phyloP scores from a whole-genome alignment of 1,140 invertebrate species.

The Drosophila pandora region DNA sequence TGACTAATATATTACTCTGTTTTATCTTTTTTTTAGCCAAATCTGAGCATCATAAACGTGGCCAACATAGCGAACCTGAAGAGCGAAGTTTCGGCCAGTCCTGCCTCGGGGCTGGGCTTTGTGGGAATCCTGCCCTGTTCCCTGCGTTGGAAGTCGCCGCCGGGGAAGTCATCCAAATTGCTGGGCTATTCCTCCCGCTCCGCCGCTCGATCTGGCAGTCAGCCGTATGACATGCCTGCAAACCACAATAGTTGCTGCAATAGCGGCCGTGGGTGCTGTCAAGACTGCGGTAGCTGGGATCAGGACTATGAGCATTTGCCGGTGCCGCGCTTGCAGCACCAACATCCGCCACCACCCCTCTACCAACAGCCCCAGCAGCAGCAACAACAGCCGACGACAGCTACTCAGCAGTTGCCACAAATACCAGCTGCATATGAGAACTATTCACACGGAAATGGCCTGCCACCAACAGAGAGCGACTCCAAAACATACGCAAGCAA shows the following conservation, averaged over 20 bases:
- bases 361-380: slow-evolving; percentile 21
- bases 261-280: slow-evolving; percentile 28
- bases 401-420: slow-evolving; percentile 58
- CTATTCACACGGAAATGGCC: slow-evolving; percentile 16
- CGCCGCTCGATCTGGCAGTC: slow-evolving; percentile 17
- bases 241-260: slow-evolving; percentile 25
- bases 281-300: slow-evolving; percentile 50
- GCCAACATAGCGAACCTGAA: slow-evolving; percentile 55
- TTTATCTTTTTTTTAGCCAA: slow-evolving; percentile 19
- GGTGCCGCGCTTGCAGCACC: slow-evolving; percentile 53
- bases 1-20: no score
- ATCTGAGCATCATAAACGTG: background rate
- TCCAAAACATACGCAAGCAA: slow-evolving; percentile 36
- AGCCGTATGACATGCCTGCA: slow-evolving; percentile 50
- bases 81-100: slow-evolving; percentile 36
- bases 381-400: slow-evolving; percentile 53
- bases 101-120: slow-evolving; percentile 59
- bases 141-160: slow-evolving; percentile 54
- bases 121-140: slow-evolving; percentile 68
- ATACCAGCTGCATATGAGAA: slow-evolving; percentile 26
- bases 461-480: slow-evolving; percentile 25
- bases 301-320: slow-evolving; percentile 64
- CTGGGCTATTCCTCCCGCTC: slow-evolving; percentile 27
- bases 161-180: slow-evolving; percentile 62
- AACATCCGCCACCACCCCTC: slow-evolving; percentile 46